Percentiles rank a stretch among this genome's conserved stretches.
phyloP scores from a whole-genome alignment of 2,797 vertebrate species.

The Pyrocephalus nanus region DNA sequence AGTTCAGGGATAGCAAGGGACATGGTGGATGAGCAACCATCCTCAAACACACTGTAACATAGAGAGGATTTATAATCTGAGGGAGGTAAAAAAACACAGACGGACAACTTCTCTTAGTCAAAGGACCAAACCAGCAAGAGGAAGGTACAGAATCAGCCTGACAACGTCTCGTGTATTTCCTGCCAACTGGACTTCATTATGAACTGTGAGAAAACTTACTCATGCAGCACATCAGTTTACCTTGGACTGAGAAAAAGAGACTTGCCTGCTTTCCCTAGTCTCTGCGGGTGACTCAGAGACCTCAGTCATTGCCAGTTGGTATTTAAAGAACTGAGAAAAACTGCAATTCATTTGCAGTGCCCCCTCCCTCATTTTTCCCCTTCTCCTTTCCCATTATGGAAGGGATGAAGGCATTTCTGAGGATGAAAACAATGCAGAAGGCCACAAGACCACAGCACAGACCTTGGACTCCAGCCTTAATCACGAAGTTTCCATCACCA shows the following conservation, averaged over 20 bases:
- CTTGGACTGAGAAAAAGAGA: not conserved
- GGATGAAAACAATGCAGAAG: not conserved
- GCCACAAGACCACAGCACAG: not conserved
- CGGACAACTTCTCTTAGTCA: not conserved
- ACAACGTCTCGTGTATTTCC: not conserved
- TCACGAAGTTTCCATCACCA: not conserved
- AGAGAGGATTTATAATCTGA: not conserved
- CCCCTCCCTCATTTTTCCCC: not conserved
- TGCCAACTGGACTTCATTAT: not conserved
- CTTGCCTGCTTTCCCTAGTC: not conserved
- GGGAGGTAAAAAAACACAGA: not conserved
- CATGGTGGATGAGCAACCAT: not conserved
- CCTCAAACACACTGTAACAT: fast-evolving
- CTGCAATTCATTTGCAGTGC: not conserved
- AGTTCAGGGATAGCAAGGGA: fast-evolving
- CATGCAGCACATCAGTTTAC: not conserved
- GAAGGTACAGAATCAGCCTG: not conserved
- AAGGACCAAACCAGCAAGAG: not conserved
- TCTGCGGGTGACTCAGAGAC: not conserved
- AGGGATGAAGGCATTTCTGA: not conserved
- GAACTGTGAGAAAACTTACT: not conserved
- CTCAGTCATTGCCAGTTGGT: not conserved
- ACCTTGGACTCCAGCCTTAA: not conserved
- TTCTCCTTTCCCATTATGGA: not conserved
- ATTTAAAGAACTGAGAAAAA: not conserved